These are phyloP conservation scores for Mylabris phalerata DNA, from an alignment of 1,140 invertebrate species.

Conservation along the genomic window DNA sequence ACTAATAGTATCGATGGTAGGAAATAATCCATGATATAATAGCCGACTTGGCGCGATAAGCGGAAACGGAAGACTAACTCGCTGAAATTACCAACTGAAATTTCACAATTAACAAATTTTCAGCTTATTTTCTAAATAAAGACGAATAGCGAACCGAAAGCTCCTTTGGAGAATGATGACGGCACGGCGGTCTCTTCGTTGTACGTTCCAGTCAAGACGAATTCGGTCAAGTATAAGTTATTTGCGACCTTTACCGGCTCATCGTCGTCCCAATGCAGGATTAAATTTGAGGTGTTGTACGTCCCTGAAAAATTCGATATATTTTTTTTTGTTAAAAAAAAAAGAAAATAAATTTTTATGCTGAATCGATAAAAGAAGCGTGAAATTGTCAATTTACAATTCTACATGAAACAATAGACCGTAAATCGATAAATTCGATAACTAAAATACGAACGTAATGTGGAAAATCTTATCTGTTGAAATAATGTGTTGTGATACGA, in stretches of 20 bases:
- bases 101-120: constrained; percentile 37
- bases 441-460: no score
- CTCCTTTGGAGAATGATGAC: constrained; percentile 62
- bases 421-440: no score
- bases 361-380: not conserved
- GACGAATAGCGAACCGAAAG: constrained; percentile 48
- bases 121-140: not conserved
- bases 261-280: constrained; percentile 66
- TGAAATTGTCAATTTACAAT: no score
- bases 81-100: constrained; percentile 71
- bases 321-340: constrained; percentile 19
- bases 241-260: constrained; percentile 67
- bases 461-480: no score
- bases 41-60: constrained; percentile 72
- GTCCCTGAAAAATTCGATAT: constrained; percentile 52
- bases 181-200: constrained; percentile 60
- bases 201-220: constrained; percentile 61
- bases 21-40: constrained; percentile 86
- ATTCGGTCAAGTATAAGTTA: constrained; percentile 77
- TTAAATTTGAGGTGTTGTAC: constrained; percentile 67
- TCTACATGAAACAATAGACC: no score
- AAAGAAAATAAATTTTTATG: not conserved
- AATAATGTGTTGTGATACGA: no score
- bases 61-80: constrained; percentile 70
- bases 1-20: constrained; percentile 83